phyloP scores from a whole-genome alignment of 2,888 invertebrate species.

The Keiferia lycopersicella region DNA sequence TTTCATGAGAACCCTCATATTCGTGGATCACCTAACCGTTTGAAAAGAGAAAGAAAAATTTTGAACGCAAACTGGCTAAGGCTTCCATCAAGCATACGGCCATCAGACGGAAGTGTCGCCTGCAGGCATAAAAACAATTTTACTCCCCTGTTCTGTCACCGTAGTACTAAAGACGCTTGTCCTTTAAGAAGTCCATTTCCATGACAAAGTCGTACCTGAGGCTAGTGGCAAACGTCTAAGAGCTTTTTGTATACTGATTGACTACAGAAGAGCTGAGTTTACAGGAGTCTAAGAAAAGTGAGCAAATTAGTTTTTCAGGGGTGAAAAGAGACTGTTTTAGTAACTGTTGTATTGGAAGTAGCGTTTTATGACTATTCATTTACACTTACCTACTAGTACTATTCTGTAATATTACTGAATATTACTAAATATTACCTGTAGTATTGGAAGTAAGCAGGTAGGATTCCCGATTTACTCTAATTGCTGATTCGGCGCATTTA shows the following conservation, averaged over 20 bases:
- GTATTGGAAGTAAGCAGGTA: too few species aligned
- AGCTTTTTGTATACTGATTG: slow-evolving; percentile 43
- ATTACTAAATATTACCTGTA: too few species aligned
- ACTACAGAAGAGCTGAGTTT: neutral
- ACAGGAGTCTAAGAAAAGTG: neutral
- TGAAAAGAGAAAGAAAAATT: neutral
- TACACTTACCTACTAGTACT: too few species aligned
- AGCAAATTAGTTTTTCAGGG: neutral
- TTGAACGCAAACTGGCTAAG: neutral
- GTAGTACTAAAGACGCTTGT: slow-evolving; percentile 49
- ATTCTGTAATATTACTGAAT: too few species aligned
- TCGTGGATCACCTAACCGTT: too few species aligned
- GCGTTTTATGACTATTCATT: too few species aligned
- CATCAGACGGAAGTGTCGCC: slow-evolving; percentile 41
- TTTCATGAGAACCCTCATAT: too few species aligned
- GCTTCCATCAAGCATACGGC: neutral
- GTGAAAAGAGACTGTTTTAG: too few species aligned
- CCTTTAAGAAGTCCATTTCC: slow-evolving; percentile 65
- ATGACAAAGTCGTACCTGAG: slow-evolving; percentile 65
- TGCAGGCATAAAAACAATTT: slow-evolving; percentile 75
- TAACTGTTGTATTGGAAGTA: too few species aligned
- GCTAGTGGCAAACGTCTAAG: slow-evolving; percentile 46
- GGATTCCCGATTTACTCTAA: too few species aligned
- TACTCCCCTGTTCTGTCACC: slow-evolving; percentile 58
- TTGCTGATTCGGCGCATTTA: too few species aligned